Conservation (phyloP, 2,113 vertebrate genomes). For the Cryptotis parvus region DNA sequence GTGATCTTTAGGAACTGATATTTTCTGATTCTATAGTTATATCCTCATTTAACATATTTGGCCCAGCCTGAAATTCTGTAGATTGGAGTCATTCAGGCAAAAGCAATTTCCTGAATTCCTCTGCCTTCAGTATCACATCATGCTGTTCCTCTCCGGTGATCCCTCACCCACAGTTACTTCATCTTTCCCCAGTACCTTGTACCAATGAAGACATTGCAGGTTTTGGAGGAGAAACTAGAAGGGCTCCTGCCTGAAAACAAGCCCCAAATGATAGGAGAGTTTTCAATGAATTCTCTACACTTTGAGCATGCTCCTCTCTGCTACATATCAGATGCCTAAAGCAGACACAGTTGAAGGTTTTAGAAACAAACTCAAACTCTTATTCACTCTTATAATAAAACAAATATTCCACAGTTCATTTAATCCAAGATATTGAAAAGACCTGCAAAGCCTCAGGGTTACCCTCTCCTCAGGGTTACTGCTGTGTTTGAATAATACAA, state of each 20-base stretch:
- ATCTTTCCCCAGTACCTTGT: neutral
- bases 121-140: fast-evolving
- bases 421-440: conserved; percentile 89
- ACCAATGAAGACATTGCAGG: neutral
- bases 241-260: conserved; percentile 40
- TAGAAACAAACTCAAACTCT: conserved; percentile 86
- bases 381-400: conserved; percentile 87
- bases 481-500: conserved; percentile 78
- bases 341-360: conserved; percentile 82
- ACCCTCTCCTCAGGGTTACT: conserved; percentile 77
- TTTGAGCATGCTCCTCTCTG: conserved; percentile 42
- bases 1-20: neutral
- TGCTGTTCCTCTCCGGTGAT: neutral
- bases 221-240: conserved; percentile 64
- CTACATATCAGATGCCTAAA: conserved; percentile 70
- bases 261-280: conserved; percentile 62
- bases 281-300: conserved; percentile 76
- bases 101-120: neutral
- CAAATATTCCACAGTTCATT: conserved; percentile 90
- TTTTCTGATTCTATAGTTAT: neutral
- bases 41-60: neutral
- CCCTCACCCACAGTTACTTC: neutral
- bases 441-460: conserved; percentile 86
- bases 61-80: neutral
- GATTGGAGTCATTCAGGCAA: neutral